A percentile compares a stretch with the other conserved stretches of the same genome.
phyloP scores from a whole-genome alignment of 2,113 vertebrate genomes.

The Aix galericulata region DNA sequence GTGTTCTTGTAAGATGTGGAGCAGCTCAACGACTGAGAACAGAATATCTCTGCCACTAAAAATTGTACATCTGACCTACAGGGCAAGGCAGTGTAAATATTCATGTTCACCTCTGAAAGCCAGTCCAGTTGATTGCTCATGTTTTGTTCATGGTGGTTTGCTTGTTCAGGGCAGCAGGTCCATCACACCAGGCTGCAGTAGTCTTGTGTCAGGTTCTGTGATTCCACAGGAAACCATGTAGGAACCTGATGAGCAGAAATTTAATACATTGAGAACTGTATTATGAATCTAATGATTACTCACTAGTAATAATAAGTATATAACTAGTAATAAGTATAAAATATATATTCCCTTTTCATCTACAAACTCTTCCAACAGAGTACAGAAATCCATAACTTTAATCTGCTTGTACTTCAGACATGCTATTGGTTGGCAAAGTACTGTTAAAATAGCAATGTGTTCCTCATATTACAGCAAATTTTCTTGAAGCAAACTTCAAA shows the following conservation, averaged over 20 bases:
- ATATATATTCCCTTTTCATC: background rate
- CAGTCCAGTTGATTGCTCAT: background rate
- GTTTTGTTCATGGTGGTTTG: background rate
- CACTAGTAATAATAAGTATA: background rate
- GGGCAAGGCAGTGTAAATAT: background rate
- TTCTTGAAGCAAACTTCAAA: background rate
- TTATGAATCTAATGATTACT: background rate
- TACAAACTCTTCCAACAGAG: background rate
- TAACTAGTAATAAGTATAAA: background rate
- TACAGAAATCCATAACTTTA: background rate
- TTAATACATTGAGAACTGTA: background rate
- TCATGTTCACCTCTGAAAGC: background rate
- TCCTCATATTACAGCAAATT: background rate
- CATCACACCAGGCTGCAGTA: background rate
- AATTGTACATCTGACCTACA: background rate
- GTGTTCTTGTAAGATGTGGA: background rate
- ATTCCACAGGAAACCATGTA: background rate
- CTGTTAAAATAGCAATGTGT: background rate
- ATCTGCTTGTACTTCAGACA: background rate
- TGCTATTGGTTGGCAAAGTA: background rate
- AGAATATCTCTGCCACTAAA: background rate
- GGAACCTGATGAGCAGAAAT: background rate
- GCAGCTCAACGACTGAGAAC: background rate
- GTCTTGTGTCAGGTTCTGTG: background rate
- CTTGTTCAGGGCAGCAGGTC: background rate